Evolutionary conservation across 2,888 invertebrate species (phyloP), one percentile per base, ranked within the genome.

Genomic region (Scaptomyza parva): DNA sequence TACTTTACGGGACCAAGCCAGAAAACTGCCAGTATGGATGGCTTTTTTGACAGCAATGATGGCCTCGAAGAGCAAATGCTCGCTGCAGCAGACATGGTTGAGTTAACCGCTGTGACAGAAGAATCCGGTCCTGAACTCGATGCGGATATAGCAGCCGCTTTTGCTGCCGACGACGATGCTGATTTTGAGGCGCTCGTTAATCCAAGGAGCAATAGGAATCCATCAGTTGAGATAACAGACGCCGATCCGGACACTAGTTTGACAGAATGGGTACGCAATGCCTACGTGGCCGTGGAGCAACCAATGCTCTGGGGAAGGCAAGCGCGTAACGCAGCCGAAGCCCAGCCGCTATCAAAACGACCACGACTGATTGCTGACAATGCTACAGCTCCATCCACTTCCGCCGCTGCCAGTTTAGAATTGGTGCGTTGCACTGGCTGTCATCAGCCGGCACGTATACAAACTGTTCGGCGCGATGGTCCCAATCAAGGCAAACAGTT

Each of bases 401-500:
- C 28, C 6, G 3, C 26, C 6, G 3, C 22, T n/a, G 2, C 20
- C 7, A 6, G 20, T 9, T n/a, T 24, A 1, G 18, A 22, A 1
- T 30, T 12, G 26, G 72, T 76, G 40, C 81, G 77, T 18, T 92
- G 92, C 70, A 77, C 69, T 1, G 89, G 86, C n/a, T 92, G 92
- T 24, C 88, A 89, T 64, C 84, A 87, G 60, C 52, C 63, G 12
- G 91, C 91, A 0, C 54, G 22, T 66, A 62, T 71, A 28, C 66
- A 40, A 0, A 96, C 94, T 0, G 97, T 96, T 0, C 93, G 93
- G 22, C 97, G 97, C 91, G 96, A 96, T 48, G 96, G 96, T 0
- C 95, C 95, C 0, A 98, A 98, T 90, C 96, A 95, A 89, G 98
- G 98, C 0, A 93, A 96, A 30, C 92, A 92, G 44, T 98, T 97